Evolutionary conservation across 1,140 invertebrate species (phyloP).

Genomic region (Drosophila ercepeae): DNA sequence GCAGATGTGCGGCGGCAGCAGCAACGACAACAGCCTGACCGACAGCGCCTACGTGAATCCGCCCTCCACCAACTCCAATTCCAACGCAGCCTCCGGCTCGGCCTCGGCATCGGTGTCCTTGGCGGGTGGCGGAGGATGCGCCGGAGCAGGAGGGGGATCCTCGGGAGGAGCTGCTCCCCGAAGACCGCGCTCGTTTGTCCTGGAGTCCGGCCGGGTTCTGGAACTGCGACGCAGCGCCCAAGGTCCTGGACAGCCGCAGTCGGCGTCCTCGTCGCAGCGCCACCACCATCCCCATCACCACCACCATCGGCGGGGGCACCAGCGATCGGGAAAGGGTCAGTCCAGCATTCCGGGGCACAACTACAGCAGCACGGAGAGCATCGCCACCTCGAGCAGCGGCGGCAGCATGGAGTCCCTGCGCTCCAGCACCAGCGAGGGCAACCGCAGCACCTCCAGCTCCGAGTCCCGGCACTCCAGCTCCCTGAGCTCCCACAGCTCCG

Average conservation of each 20-base stretch:
- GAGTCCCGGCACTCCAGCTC: slow-evolving; percentile 91
- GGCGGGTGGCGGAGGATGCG: background rate
- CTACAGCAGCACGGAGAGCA: slow-evolving; percentile 93
- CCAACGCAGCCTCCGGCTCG: slow-evolving; percentile 42
- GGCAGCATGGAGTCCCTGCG: slow-evolving; percentile 93
- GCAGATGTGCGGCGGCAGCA: slow-evolving; percentile 85
- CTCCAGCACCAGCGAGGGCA: slow-evolving; percentile 92
- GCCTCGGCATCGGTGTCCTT: slow-evolving; percentile 16
- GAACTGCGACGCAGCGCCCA: slow-evolving; percentile 84
- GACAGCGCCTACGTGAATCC: slow-evolving; percentile 83
- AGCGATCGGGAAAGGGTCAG: slow-evolving; percentile 48
- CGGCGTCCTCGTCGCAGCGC: slow-evolving; percentile 79
- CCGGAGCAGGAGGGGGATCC: background rate
- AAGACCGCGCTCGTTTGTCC: slow-evolving; percentile 75
- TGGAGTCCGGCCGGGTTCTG: slow-evolving; percentile 81
- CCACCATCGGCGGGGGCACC: slow-evolving; percentile 42
- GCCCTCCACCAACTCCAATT: slow-evolving; percentile 72
- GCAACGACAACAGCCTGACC: slow-evolving; percentile 87
- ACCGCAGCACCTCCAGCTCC: slow-evolving; percentile 91
- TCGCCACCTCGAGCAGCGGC: slow-evolving; percentile 92
- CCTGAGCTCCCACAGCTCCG: slow-evolving; percentile 92
- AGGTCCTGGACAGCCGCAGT: background rate
- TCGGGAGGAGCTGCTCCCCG: slow-evolving; percentile 14
- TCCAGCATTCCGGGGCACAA: slow-evolving; percentile 83
- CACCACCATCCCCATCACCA: slow-evolving; percentile 84